These are phyloP conservation scores for Rhinogobio ventralis DNA, from an alignment of 2,797 vertebrate genomes.

Conservation along the genomic window DNA sequence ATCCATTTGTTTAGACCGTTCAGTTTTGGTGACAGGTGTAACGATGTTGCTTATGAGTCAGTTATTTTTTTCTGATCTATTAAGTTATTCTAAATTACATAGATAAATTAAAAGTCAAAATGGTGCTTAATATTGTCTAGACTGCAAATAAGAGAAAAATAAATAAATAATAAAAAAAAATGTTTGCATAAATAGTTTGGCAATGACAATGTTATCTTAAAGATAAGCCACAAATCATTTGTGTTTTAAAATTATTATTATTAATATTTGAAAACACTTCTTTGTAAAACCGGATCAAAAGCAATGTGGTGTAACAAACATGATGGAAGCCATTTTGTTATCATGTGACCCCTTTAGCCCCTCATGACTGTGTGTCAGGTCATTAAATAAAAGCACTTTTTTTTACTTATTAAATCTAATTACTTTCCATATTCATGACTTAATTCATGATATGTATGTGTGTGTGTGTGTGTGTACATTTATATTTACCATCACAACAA, in stretches of 20 bases:
- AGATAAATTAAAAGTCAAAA: background rate
- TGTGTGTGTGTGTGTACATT: background rate
- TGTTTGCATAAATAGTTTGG: background rate
- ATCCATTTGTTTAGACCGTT: background rate
- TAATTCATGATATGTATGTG: background rate
- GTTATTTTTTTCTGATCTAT: background rate
- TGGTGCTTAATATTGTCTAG: background rate
- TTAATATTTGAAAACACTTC: background rate
- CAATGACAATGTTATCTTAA: background rate
- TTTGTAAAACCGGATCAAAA: background rate
- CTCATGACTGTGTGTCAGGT: background rate
- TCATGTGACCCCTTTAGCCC: background rate
- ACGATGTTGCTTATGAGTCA: background rate
- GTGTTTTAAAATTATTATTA: background rate
- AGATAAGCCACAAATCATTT: background rate
- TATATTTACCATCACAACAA: background rate
- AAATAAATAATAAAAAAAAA: no score
- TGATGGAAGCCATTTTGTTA: background rate
- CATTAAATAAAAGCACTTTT: background rate
- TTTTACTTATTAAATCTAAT: background rate
- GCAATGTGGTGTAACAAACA: background rate
- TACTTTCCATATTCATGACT: background rate
- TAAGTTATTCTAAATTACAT: background rate
- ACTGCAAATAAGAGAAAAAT: background rate
- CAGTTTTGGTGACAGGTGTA: conserved; percentile 19